These are phyloP conservation scores for Malurus splendens DNA, from an alignment of 2,797 vertebrate species.

Conservation along the genomic window DNA sequence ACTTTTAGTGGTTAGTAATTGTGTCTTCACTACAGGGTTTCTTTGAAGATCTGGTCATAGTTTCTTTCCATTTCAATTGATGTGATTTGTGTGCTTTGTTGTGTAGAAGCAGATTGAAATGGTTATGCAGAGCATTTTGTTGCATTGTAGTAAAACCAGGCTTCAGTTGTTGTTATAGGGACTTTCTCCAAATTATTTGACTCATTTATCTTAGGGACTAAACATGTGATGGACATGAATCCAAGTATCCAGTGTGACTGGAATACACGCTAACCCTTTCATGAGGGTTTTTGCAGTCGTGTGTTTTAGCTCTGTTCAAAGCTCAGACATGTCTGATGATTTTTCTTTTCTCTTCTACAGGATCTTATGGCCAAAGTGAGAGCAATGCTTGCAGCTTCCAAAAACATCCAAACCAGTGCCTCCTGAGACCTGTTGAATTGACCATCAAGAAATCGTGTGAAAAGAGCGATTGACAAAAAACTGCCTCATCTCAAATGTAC, in stretches of 20 bases:
- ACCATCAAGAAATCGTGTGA: not conserved
- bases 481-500: conserved; percentile 42
- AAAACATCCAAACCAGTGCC: conserved; percentile 86
- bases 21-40: not conserved
- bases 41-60: not conserved
- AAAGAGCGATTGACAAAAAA: not conserved
- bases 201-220: not conserved
- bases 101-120: not conserved
- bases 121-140: not conserved
- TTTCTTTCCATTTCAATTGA: not conserved
- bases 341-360: conserved; percentile 62
- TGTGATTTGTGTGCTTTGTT: not conserved
- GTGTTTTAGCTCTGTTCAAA: not conserved
- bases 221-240: not conserved
- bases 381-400: conserved; percentile 95
- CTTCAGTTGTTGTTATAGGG: not conserved
- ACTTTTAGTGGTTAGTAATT: not conserved
- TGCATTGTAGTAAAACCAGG: not conserved
- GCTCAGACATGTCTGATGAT: not conserved
- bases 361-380: conserved; percentile 98
- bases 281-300: not conserved
- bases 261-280: not conserved
- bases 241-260: not conserved
- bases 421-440: conserved; percentile 71
- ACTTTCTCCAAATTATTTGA: not conserved